phyloP scores from a whole-genome alignment of 1,140 invertebrate species.

The Zaprionus kolodkinae region DNA sequence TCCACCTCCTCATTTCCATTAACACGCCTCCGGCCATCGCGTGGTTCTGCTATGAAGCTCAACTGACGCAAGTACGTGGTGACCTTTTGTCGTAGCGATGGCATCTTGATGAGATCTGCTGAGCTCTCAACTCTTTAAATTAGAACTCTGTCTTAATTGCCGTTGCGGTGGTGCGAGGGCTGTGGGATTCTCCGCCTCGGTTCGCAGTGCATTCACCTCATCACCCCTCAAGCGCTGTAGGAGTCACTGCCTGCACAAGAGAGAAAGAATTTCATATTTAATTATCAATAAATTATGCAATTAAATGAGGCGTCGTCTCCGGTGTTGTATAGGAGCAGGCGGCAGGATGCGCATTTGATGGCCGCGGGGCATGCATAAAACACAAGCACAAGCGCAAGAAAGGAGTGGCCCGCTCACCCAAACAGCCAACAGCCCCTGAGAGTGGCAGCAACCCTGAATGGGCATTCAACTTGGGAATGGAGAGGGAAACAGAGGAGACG shows the following conservation, averaged over 20 bases:
- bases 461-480: constrained; percentile 36
- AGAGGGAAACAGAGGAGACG: background rate
- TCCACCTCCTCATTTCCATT: constrained; percentile 84
- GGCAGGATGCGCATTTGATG: constrained; percentile 59
- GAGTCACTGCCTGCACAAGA: constrained; percentile 44
- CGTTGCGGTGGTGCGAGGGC: constrained; percentile 19
- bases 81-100: constrained; percentile 90
- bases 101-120: constrained; percentile 85
- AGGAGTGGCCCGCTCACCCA: constrained; percentile 1
- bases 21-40: constrained; percentile 79
- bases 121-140: constrained; percentile 33
- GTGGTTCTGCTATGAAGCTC: constrained; percentile 88
- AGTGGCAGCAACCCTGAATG: constrained; percentile 44
- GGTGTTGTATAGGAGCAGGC: background rate
- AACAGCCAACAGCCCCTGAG: background rate
- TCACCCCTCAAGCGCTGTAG: constrained; percentile 57
- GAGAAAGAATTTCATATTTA: constrained; percentile 60
- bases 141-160: constrained; percentile 57
- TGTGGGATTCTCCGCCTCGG: constrained; percentile 41
- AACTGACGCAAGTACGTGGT: constrained; percentile 90
- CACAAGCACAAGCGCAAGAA: constrained; percentile 6
- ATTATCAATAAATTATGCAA: constrained; percentile 81
- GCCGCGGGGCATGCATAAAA: constrained; percentile 45
- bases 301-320: constrained; percentile 51
- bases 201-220: constrained; percentile 74